Conservation (phyloP, 2,797 vertebrate genomes). For the Heteromormyrus szaboi region DNA sequence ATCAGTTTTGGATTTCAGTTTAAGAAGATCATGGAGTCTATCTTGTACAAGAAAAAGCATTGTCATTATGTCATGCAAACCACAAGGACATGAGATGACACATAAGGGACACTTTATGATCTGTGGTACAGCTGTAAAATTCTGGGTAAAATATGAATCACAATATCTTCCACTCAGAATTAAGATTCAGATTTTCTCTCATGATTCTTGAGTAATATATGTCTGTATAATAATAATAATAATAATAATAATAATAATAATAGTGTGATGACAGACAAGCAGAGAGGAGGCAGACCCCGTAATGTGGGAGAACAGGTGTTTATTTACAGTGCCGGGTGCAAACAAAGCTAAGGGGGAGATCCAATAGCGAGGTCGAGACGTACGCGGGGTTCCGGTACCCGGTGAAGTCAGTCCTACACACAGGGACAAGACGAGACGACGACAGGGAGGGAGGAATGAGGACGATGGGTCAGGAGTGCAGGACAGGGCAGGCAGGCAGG, state of each 20-base stretch:
- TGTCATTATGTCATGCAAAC: neutral
- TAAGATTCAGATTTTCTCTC: neutral
- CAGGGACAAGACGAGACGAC: neutral
- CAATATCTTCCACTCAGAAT: neutral
- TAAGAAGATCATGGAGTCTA: neutral
- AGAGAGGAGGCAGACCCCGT: too few species aligned
- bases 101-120: neutral
- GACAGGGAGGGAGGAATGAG: neutral
- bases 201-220: neutral
- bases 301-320: too few species aligned
- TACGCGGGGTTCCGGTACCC: neutral
- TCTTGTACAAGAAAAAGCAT: neutral
- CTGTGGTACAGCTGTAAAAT: neutral
- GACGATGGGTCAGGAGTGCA: neutral
- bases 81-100: neutral
- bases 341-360: neutral
- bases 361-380: neutral
- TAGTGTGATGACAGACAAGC: too few species aligned
- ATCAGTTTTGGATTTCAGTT: neutral
- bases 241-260: too few species aligned
- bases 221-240: neutral
- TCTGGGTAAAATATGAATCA: neutral
- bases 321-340: too few species aligned
- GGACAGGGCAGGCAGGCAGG: too few species aligned
- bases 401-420: neutral